Conservation (phyloP, 2,888 invertebrate species). For the Slavum lentiscoides region DNA sequence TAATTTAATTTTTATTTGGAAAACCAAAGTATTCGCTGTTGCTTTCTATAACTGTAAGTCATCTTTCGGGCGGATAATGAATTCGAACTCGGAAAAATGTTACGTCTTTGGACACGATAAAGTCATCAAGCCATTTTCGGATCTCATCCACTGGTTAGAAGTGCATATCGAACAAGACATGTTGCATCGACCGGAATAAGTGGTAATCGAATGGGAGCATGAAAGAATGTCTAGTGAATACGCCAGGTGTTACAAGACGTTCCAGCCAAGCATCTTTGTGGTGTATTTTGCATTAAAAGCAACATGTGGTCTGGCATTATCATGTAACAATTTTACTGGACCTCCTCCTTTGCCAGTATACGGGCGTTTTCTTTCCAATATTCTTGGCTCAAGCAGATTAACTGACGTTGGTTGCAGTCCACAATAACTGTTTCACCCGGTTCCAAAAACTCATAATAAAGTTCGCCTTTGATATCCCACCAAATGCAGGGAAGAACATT, state of each 20-base stretch:
- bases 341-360: background rate
- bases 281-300: background rate
- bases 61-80: background rate
- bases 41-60: background rate
- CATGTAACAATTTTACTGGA: background rate
- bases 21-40: no score
- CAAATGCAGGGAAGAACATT: background rate
- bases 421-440: background rate
- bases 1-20: no score
- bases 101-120: background rate
- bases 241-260: background rate
- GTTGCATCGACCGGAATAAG: background rate
- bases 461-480: background rate
- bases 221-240: background rate
- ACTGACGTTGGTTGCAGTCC: background rate
- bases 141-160: background rate
- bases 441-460: background rate
- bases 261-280: background rate
- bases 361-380: background rate
- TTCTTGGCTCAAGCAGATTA: background rate
- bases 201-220: no score
- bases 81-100: background rate
- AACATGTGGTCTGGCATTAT: background rate
- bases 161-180: background rate
- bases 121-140: background rate